A percentile compares a stretch with the other conserved stretches of the same genome.
Evolutionary conservation across 2,113 vertebrate species (phyloP).

Genomic region (Mus pahari): DNA sequence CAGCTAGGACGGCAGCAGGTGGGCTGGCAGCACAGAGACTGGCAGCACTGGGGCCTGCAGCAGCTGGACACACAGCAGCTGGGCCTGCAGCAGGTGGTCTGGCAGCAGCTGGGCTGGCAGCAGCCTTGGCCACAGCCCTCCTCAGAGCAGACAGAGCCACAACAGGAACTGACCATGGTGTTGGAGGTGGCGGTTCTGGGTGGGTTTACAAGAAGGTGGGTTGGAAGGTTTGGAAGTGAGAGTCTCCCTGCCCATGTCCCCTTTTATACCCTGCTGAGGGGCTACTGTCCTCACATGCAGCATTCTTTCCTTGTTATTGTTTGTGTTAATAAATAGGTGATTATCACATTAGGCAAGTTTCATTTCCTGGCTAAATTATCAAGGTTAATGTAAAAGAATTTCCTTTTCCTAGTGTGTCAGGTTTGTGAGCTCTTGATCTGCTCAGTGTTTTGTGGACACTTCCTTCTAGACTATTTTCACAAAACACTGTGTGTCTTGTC

Average conservation of each 20-base stretch:
- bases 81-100: neutral
- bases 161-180: neutral
- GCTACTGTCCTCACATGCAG: neutral
- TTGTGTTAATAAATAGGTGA: neutral
- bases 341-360: conserved; percentile 32
- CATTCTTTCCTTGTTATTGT: conserved; percentile 36
- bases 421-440: neutral
- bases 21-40: too few species aligned
- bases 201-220: neutral
- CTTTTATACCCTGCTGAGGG: conserved; percentile 51
- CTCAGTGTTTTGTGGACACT: neutral
- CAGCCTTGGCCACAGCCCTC: conserved; percentile 3
- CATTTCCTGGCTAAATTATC: neutral
- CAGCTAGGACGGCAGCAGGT: neutral
- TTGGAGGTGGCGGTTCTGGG: neutral
- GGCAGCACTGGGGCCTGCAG: neutral
- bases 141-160: conserved; percentile 23
- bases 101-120: conserved; percentile 41
- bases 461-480: neutral
- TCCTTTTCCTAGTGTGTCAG: neutral
- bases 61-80: neutral
- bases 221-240: neutral
- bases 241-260: neutral
- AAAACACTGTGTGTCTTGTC: neutral
- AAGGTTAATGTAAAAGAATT: neutral